Conservation (phyloP, 2,888 invertebrate genomes). For the Tuberolachnus salignus region DNA sequence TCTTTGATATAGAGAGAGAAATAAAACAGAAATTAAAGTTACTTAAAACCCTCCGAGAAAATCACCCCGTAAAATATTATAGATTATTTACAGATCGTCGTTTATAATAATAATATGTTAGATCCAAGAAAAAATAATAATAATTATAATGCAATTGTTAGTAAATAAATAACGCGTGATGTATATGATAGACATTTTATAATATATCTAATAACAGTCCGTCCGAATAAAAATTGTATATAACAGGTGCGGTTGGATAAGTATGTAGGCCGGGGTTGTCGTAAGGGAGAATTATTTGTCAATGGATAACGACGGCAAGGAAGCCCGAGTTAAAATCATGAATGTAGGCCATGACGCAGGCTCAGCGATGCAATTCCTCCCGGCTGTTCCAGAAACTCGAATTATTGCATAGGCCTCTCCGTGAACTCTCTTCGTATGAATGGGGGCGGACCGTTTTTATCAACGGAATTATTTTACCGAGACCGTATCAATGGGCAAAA, state of each 20-base stretch:
- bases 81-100: too few species aligned
- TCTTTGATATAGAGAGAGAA: too few species aligned
- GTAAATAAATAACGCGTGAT: too few species aligned
- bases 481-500: slow-evolving; percentile 11
- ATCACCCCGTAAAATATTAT: too few species aligned
- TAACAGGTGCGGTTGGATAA: slow-evolving; percentile 41
- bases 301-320: slow-evolving; percentile 25
- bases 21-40: too few species aligned
- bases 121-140: too few species aligned
- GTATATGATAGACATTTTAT: too few species aligned
- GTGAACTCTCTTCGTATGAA: slow-evolving; percentile 30
- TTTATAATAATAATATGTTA: too few species aligned
- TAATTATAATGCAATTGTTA: too few species aligned
- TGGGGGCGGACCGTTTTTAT: slow-evolving; percentile 34
- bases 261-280: neutral
- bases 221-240: neutral
- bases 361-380: slow-evolving; percentile 39
- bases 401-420: slow-evolving; percentile 48
- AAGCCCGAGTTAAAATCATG: slow-evolving; percentile 32
- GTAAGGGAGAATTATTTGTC: slow-evolving; percentile 30
- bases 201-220: too few species aligned
- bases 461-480: slow-evolving; percentile 36
- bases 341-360: slow-evolving; percentile 55
- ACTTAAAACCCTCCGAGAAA: too few species aligned
- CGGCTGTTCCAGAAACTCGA: slow-evolving; percentile 30